These are phyloP conservation scores for Choristoneura rosaceana DNA, from an alignment of 2,888 invertebrate genomes.

Conservation along the genomic window DNA sequence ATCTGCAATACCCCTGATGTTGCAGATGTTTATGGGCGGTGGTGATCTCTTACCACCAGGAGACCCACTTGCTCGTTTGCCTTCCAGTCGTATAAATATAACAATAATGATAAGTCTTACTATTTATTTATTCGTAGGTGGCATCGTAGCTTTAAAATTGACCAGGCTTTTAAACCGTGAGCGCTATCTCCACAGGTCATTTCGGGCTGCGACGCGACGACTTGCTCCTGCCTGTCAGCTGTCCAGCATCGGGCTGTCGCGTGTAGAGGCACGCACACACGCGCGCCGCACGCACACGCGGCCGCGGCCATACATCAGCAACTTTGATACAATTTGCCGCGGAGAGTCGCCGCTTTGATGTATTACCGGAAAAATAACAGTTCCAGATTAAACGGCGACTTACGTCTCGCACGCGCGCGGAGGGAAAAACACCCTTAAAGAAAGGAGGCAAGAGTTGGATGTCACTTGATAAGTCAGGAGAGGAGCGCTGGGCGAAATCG, in stretches of 20 bases:
- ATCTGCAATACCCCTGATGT: too few species aligned
- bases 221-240: not conserved
- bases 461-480: slow-evolving; percentile 32
- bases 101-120: too few species aligned
- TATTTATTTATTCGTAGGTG: too few species aligned
- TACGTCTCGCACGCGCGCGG: slow-evolving; percentile 50
- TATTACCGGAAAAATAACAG: slow-evolving; percentile 79
- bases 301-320: slow-evolving; percentile 64
- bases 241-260: not conserved
- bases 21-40: too few species aligned
- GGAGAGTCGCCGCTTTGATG: slow-evolving; percentile 74
- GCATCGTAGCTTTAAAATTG: too few species aligned
- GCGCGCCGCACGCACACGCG: slow-evolving; percentile 30
- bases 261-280: not conserved
- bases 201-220: too few species aligned
- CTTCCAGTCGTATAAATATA: too few species aligned
- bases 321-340: slow-evolving; percentile 78
- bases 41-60: too few species aligned
- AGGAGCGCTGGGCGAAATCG: slow-evolving; percentile 12
- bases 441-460: slow-evolving; percentile 25
- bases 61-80: too few species aligned
- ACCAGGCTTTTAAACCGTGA: too few species aligned
- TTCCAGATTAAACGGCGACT: slow-evolving; percentile 67
- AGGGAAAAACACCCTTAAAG: slow-evolving; percentile 43
- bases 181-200: too few species aligned